A percentile compares a stretch with the other conserved stretches of the same genome.
Evolutionary conservation across 2,888 invertebrate genomes (phyloP).

Genomic region (Lasiommata megera): DNA sequence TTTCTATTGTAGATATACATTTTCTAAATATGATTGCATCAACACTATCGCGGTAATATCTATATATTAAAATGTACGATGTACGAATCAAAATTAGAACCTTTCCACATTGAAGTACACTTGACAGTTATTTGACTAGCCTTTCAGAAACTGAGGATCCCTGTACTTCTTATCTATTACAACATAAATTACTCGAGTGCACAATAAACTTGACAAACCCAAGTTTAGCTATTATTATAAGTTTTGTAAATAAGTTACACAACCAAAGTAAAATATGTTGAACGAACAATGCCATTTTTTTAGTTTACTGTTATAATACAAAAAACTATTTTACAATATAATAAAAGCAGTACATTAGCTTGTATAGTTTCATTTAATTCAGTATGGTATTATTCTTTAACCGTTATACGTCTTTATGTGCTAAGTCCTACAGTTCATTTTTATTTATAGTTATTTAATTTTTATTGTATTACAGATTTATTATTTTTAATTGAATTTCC

Average conservation of each 20-base stretch:
- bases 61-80: too few species aligned
- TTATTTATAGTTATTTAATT: not conserved
- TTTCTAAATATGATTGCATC: too few species aligned
- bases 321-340: not conserved
- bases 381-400: not conserved
- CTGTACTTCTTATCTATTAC: not conserved
- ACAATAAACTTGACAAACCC: not conserved
- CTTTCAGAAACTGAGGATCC: not conserved
- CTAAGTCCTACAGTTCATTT: conserved; percentile 18
- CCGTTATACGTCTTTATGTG: not conserved
- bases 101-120: too few species aligned
- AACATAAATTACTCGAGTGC: not conserved
- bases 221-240: not conserved
- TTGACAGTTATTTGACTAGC: not conserved
- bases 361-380: not conserved
- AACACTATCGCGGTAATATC: too few species aligned
- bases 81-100: too few species aligned
- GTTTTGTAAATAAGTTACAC: conserved; percentile 5
- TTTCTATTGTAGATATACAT: too few species aligned
- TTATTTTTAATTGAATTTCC: conserved; percentile 36
- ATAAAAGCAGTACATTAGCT: not conserved
- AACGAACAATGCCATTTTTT: not conserved
- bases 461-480: conserved; percentile 6
- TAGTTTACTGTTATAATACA: not conserved
- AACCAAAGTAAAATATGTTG: not conserved